Conservation (phyloP, 2,888 invertebrate genomes). For the Chrysomela aeneicollis region DNA sequence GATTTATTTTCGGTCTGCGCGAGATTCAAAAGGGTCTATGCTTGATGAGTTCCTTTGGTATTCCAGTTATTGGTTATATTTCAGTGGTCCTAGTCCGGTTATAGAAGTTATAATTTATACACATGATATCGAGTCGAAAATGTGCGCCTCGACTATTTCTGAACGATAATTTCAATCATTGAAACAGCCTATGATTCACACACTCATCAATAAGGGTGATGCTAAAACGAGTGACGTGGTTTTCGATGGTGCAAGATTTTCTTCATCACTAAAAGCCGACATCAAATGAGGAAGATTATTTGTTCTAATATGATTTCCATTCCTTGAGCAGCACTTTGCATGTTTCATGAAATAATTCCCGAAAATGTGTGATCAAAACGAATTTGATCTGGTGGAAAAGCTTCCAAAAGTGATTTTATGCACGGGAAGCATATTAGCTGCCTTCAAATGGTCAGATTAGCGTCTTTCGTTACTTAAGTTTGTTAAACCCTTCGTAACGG, state of each 20-base stretch:
- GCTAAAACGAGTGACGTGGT: constrained; percentile 34
- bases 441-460: constrained; percentile 53
- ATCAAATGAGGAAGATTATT: constrained; percentile 54
- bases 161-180: too few species aligned
- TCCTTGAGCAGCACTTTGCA: constrained; percentile 53
- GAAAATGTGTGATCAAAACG: constrained; percentile 58
- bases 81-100: too few species aligned
- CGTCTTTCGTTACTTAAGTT: constrained; percentile 47
- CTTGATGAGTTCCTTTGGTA: too few species aligned
- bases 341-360: constrained; percentile 55
- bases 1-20: too few species aligned
- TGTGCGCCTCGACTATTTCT: too few species aligned
- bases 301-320: constrained; percentile 56
- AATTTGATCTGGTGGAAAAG: constrained; percentile 59
- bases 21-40: too few species aligned
- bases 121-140: too few species aligned
- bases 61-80: too few species aligned
- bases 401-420: constrained; percentile 54
- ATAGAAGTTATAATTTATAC: too few species aligned
- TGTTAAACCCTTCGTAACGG: constrained; percentile 36
- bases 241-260: constrained; percentile 42
- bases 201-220: too few species aligned
- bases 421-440: constrained; percentile 54
- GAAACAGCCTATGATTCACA: too few species aligned
- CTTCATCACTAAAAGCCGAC: constrained; percentile 52